Evolutionary conservation across 2,797 vertebrate genomes (phyloP), one percentile per base, ranked within the genome.

Genomic region (Xyrichtys novacula): DNA sequence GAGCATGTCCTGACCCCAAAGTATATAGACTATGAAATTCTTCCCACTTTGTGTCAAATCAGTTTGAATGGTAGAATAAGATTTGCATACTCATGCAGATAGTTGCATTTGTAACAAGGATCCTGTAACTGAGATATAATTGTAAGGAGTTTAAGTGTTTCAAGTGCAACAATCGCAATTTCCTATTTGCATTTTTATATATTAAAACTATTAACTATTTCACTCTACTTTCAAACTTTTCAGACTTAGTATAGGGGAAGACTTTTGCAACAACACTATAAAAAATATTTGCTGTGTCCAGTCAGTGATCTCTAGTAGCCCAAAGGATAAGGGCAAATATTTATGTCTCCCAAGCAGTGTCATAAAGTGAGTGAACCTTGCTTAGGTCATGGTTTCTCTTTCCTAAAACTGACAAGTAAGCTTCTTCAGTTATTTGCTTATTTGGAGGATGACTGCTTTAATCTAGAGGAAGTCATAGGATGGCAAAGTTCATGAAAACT

Each of bases 211-310:
- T 11, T 2, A 2, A 34, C 2, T 3, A 34, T 9, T 31, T 7
- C 11, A 31, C 11, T 31, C n/a, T n/a, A n/a, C n/a, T 31, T 31
- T 31, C 2, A 7, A 31, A n/a, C n/a, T n/a, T n/a, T n/a, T n/a
- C n/a, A n/a, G n/a, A n/a, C n/a, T n/a, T 47, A 9, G 32, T 11
- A 8, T 34, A 10, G 26, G 25, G 14, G 3, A 8, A 2, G n/a
- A n/a, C 32, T n/a, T 50, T 44, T 40, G 6, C 11, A 22, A 17
- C 7, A 61, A 69, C n/a, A 17, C 9, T 38, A 14, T n/a, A 16
- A 48, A 29, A 44, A 59, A n/a, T 44, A 23, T 38, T 46, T 23
- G 26, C n/a, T 55, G 43, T 48, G 31, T 38, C 26, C 23, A 34
- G 1, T 31, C 1, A 7, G 8, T 58, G 25, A 16, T 3, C 0